These are phyloP conservation scores for Torymus tubicola DNA, from an alignment of 2,888 invertebrate species.

Conservation along the genomic window DNA sequence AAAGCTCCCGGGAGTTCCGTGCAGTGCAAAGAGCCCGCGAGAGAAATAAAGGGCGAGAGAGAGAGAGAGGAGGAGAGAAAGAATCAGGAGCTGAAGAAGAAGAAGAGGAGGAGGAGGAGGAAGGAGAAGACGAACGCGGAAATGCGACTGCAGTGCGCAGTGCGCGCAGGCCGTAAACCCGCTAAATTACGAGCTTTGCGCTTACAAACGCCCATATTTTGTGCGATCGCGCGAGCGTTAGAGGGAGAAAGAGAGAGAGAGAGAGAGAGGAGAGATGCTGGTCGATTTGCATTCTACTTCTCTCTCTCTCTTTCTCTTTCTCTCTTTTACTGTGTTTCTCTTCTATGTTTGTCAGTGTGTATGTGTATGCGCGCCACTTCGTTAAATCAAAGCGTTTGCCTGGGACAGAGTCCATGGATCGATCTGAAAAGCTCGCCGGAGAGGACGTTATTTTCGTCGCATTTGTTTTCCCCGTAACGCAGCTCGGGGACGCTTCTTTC, in stretches of 20 bases:
- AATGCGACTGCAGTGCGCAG: conserved; percentile 20
- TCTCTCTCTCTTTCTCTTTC: no score
- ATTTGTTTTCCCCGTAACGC: no score
- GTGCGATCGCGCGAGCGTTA: conserved; percentile 55
- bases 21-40: no score
- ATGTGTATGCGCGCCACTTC: conserved; percentile 18
- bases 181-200: conserved; percentile 62
- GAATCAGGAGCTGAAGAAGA: neutral
- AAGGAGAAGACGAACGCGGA: conserved; percentile 25
- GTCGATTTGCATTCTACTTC: conserved; percentile 57
- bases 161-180: conserved; percentile 57
- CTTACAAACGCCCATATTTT: conserved; percentile 61
- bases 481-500: no score
- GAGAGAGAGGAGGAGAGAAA: neutral
- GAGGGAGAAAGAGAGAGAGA: conserved; percentile 21
- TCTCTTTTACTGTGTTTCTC: no score
- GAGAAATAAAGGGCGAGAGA: neutral
- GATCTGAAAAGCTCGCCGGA: no score
- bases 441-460: conserved; percentile 1
- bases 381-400: conserved; percentile 36
- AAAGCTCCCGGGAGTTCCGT: conserved; percentile 10
- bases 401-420: no score
- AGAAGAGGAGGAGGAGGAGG: conserved; percentile 4
- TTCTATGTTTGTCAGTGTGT: no score
- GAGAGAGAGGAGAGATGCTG: conserved; percentile 35